Evolutionary conservation across 2,888 invertebrate species (phyloP).

Genomic region (Gymnosoma rotundatum): DNA sequence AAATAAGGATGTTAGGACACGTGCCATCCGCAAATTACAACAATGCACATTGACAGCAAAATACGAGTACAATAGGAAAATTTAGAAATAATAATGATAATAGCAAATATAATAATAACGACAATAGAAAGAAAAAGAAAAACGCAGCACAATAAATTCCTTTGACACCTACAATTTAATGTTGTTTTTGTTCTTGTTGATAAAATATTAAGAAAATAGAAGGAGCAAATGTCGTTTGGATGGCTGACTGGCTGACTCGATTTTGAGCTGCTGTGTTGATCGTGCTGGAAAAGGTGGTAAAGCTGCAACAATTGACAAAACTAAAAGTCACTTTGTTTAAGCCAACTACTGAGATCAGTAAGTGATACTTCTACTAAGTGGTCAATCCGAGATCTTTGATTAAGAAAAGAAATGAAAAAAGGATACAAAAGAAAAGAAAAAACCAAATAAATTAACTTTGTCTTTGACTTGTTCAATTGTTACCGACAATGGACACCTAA

Average conservation of each 20-base stretch:
- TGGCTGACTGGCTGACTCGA: constrained; percentile 16
- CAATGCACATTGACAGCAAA: constrained; percentile 24
- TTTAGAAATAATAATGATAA: constrained; percentile 34
- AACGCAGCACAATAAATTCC: constrained; percentile 54
- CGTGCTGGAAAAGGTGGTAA: constrained; percentile 59
- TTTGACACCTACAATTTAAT: constrained; percentile 63
- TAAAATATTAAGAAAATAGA: background rate
- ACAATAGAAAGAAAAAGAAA: constrained; percentile 14
- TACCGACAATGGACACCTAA: constrained; percentile 56
- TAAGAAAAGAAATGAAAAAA: constrained; percentile 35
- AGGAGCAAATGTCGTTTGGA: constrained; percentile 27
- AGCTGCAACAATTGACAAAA: constrained; percentile 55
- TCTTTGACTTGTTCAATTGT: constrained; percentile 28
- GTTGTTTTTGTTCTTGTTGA: too few relatives aligned
- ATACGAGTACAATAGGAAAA: constrained; percentile 29
- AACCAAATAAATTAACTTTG: constrained; percentile 64
- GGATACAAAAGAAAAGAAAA: constrained; percentile 11
- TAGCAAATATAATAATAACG: constrained; percentile 5
- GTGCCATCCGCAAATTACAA: constrained; percentile 72
- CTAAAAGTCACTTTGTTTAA: constrained; percentile 47
- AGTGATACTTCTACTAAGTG: constrained; percentile 39
- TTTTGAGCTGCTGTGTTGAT: constrained; percentile 4
- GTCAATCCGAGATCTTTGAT: constrained; percentile 66
- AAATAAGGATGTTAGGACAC: constrained; percentile 66
- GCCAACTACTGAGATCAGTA: background rate